These are phyloP conservation scores for Axis porcinus DNA, from an alignment of 2,113 vertebrate genomes.

Conservation along the genomic window DNA sequence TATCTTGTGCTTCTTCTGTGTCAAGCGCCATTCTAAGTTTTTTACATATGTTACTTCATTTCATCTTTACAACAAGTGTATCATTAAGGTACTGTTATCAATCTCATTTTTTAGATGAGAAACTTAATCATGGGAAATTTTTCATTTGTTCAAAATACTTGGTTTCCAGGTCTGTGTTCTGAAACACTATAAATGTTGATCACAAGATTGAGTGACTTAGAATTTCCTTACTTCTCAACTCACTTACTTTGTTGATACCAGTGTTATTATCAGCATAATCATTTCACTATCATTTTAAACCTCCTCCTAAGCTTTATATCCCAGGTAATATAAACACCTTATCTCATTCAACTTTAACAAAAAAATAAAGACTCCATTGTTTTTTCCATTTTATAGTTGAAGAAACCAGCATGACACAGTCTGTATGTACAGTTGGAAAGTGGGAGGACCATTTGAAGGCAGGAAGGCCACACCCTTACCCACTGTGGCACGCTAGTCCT, in stretches of 20 bases:
- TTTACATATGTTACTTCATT: background rate
- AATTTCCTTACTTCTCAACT: background rate
- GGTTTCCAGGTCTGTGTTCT: background rate
- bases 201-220: background rate
- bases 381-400: background rate
- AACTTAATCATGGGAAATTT: background rate
- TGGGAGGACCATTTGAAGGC: background rate
- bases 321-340: background rate
- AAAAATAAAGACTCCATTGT: background rate
- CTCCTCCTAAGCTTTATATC: background rate
- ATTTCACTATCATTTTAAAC: background rate
- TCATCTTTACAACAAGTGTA: background rate
- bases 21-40: background rate
- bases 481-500: background rate
- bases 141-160: background rate
- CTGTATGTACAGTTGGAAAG: background rate
- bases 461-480: background rate
- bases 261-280: background rate
- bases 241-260: background rate
- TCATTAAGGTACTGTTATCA: background rate
- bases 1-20: background rate
- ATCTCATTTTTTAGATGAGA: background rate
- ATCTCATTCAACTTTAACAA: background rate
- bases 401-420: background rate
- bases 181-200: background rate